Evolutionary conservation across 2,797 vertebrate species (phyloP).

Genomic region (Champsocephalus esox): DNA sequence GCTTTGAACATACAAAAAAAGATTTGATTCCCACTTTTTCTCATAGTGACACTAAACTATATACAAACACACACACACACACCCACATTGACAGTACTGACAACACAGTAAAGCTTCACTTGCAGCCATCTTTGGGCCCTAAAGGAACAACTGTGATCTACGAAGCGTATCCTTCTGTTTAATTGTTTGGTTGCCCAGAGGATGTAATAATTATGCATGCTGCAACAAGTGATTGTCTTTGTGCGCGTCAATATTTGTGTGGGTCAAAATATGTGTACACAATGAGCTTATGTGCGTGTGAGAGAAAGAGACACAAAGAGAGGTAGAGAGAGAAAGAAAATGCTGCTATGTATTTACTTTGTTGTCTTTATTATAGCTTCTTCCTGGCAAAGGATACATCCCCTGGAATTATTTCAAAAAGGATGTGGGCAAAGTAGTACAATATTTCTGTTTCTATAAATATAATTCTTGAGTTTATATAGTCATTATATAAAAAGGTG

Average conservation of each 20-base stretch:
- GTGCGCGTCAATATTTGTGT: constrained; percentile 53
- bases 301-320: background rate
- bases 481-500: constrained; percentile 4
- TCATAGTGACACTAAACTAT: constrained; percentile 49
- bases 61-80: constrained; percentile 25
- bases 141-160: constrained; percentile 56
- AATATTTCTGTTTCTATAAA: constrained; percentile 13
- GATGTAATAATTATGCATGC: constrained; percentile 60
- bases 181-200: constrained; percentile 66
- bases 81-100: background rate
- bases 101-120: constrained; percentile 48
- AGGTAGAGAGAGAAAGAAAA: constrained; percentile 1
- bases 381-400: constrained; percentile 42
- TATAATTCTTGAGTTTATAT: constrained; percentile 28
- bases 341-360: constrained; percentile 33
- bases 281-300: background rate
- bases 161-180: constrained; percentile 61
- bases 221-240: constrained; percentile 58
- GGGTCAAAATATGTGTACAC: constrained; percentile 37
- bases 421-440: constrained; percentile 30
- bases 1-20: constrained; percentile 43
- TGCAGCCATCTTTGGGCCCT: constrained; percentile 47
- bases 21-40: constrained; percentile 53
- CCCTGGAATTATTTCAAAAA: constrained; percentile 11
- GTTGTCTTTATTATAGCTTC: constrained; percentile 18